A percentile compares a stretch with the other conserved stretches of the same genome.
phyloP scores from a whole-genome alignment of 2,797 vertebrate species.

The Molossus molossus region DNA sequence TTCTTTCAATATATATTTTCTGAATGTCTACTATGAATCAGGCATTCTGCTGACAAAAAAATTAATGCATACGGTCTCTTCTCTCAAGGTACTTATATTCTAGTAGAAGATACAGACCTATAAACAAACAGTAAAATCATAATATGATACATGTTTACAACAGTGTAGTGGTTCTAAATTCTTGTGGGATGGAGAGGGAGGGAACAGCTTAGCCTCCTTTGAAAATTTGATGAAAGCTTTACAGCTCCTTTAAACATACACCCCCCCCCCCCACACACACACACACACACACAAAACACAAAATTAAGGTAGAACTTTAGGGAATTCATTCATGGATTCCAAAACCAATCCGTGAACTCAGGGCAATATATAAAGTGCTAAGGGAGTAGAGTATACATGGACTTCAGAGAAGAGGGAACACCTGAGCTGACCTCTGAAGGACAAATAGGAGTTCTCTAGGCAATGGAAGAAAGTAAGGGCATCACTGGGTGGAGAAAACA shows the following conservation, averaged over 20 bases:
- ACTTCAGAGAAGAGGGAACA: not conserved
- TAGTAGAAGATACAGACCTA: not conserved
- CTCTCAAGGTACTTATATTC: conserved; percentile 4
- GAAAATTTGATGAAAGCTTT: not conserved
- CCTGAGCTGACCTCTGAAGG: conserved; percentile 39
- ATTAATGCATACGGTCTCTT: not conserved
- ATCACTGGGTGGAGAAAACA: not conserved
- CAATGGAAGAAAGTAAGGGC: not conserved
- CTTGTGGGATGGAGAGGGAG: too few relatives aligned
- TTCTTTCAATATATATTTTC: conserved; percentile 49
- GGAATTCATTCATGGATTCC: not conserved
- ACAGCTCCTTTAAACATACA: not conserved
- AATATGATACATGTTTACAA: not conserved
- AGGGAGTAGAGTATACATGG: not conserved
- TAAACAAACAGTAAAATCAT: not conserved
- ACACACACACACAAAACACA: not conserved
- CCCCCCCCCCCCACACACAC: not conserved
- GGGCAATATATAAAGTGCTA: not conserved
- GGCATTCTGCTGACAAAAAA: not conserved
- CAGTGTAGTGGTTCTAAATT: not conserved
- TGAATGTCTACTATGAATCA: not conserved
- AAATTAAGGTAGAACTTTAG: not conserved
- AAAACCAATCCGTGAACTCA: not conserved
- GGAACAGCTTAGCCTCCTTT: not conserved
- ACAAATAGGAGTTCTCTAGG: not conserved